Base-by-base conservation (phyloP, 2,113 vertebrate species). In the Otis tarda region DNA sequence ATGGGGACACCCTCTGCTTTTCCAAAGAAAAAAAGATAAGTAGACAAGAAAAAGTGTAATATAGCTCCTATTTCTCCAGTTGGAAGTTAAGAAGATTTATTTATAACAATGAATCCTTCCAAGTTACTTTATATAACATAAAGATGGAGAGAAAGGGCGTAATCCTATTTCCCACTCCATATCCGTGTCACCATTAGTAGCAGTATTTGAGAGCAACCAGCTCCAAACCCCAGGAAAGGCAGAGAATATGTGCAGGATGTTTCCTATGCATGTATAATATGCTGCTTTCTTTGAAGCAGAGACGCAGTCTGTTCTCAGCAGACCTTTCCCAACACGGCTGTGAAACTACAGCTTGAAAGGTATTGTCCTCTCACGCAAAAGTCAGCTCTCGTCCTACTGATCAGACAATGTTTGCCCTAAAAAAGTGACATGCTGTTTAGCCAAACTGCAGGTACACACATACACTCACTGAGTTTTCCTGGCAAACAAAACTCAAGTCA, bases 401-500 rank as follows among this genome's bases (percentile, higher is more conserved):
- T 69, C 57, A 55, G 74, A 28, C 35, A 28, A 3, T 10, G 27
- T 53, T 91, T 87, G 73, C 21, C 80, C 41, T 63, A 37, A 83
- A 82, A 50, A 52, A 3, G n/a, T 31, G 71, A 13, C 63, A 45
- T 0, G 0, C 22, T 3, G 1, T 89, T 78, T 37, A 69, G 71
- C 35, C 68, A 84, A 50, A 39, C 27, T 7, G 2, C 28, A 53
- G 68, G 37, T 35, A 20, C 69, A 50, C 52, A 41, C 43, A 39
- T n/a, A 30, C 23, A 35, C 41, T 63, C 60, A 31, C 31, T 1
- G 0, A 24, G 45, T 70, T 37, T n/a, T 75, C 80, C 81, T 82
- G 79, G 52, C 92, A 92, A 94, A 95, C 73, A 90, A 67, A 93
- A 80, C 10, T 55, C 59, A 49, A 87, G 80, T 43, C 64, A 81